These are phyloP conservation scores for Macrotrachela quadricornifera DNA, from an alignment of 1,140 invertebrate species.

Conservation along the genomic window DNA sequence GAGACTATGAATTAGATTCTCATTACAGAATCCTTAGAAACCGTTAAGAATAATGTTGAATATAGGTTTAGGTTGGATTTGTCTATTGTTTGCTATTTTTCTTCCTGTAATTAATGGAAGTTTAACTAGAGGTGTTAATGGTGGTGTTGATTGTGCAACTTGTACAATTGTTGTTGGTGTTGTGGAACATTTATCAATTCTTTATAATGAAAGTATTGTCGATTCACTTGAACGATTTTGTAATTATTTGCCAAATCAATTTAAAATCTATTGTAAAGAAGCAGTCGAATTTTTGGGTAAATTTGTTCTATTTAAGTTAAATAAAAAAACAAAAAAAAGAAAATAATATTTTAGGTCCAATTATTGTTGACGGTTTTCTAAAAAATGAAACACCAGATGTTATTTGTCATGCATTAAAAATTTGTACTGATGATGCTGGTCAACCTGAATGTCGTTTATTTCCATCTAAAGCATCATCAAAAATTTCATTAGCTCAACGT, in stretches of 20 bases:
- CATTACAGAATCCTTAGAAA: too few relatives aligned
- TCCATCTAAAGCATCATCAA: too few relatives aligned
- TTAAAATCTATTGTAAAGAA: slow-evolving; percentile 12
- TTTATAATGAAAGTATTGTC: slow-evolving; percentile 19
- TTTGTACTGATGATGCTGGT: slow-evolving; percentile 14
- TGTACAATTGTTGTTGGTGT: slow-evolving; percentile 20
- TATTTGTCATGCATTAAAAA: slow-evolving; percentile 16
- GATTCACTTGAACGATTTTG: slow-evolving; percentile 17
- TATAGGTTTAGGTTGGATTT: too few relatives aligned
- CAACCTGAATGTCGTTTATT: slow-evolving; percentile 14
- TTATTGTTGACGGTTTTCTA: too few relatives aligned
- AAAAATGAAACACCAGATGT: slow-evolving; percentile 17
- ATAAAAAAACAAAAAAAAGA: not conserved
- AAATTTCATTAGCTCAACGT: not conserved
- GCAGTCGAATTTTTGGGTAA: slow-evolving; percentile 13
- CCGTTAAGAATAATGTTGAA: too few relatives aligned
- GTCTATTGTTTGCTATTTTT: too few relatives aligned
- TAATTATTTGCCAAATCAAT: slow-evolving; percentile 12
- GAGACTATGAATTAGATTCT: too few relatives aligned
- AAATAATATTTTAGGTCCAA: too few relatives aligned
- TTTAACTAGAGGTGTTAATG: not conserved
- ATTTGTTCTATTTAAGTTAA: slow-evolving; percentile 15
- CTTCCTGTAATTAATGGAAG: too few relatives aligned
- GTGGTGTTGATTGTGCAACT: slow-evolving; percentile 12
- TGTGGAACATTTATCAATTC: slow-evolving; percentile 16